phyloP scores from a whole-genome alignment of 2,888 invertebrate species.

The Coleophora flavipennella region DNA sequence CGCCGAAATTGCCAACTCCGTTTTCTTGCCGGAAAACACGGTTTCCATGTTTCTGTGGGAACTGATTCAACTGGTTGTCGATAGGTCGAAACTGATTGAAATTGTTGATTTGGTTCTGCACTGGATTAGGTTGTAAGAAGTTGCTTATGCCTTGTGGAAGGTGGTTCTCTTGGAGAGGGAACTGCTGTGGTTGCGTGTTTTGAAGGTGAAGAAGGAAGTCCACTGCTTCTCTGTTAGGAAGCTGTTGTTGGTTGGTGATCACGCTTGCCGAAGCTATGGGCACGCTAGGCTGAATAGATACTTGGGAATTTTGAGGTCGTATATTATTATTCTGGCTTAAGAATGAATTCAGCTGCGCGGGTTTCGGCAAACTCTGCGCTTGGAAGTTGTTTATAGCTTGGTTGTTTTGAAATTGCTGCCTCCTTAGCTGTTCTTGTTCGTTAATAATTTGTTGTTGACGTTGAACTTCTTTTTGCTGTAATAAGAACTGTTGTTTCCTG shows the following conservation, averaged over 20 bases:
- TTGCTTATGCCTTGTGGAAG: conserved; percentile 56
- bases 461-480: conserved; percentile 59
- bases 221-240: conserved; percentile 71
- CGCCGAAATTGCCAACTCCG: conserved; percentile 76
- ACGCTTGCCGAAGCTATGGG: conserved; percentile 31
- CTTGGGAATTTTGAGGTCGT: conserved; percentile 39
- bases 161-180: conserved; percentile 62
- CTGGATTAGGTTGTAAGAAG: conserved; percentile 46
- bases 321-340: conserved; percentile 32
- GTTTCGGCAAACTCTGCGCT: conserved; percentile 33
- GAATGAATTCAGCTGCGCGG: conserved; percentile 36
- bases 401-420: conserved; percentile 42
- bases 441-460: conserved; percentile 39
- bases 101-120: conserved; percentile 38
- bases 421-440: conserved; percentile 36
- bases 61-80: conserved; percentile 43
- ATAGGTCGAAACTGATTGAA: conserved; percentile 41
- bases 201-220: conserved; percentile 66
- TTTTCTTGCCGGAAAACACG: conserved; percentile 72
- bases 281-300: conserved; percentile 69
- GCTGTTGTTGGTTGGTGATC: conserved; percentile 66
- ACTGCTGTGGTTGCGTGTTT: conserved; percentile 54
- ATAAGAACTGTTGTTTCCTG: conserved; percentile 75
- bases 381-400: conserved; percentile 45
- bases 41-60: conserved; percentile 45